Evolutionary conservation across 2,888 invertebrate genomes (phyloP), one percentile per base, ranked within the genome.

Genomic region (Napeogenes sylphis): DNA sequence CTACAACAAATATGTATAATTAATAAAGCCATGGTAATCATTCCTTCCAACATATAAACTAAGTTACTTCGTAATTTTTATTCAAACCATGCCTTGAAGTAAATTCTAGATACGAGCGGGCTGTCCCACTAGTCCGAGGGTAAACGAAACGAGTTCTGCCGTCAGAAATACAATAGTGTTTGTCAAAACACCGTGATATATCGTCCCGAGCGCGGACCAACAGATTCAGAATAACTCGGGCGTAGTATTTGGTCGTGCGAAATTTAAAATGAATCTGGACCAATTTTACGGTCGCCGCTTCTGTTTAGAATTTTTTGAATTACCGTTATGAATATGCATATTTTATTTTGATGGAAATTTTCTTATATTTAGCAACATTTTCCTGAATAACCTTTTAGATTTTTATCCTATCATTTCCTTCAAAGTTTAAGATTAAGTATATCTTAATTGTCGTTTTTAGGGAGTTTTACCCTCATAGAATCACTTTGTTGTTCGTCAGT

Each of bases 141-240:
- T 60, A 63, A 63, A 63, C 63, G 60, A 63, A 63, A 60, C 58
- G 33, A 65, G 62, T 62, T 56, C 55, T 46, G 30, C 53, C 61
- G 51, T 76, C 79, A 79, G 78, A 79, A 81, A 80, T 80, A 81
- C 78, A 82, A 78, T 81, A 78, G 78, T 81, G 81, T 82, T 81
- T 81, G 83, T 83, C 83, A 84, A 80, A 84, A 82, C 81, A 71
- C 73, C 72, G 76, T 83, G 83, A 84, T 83, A 82, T 83, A 84
- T 83, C 69, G 81, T 74, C 71, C 75, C 73, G 63, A 59, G 61
- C 45, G 45, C 60, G 54, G 56, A 63, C 73, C 75, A 77, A 77
- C 81, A 79, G 78, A 81, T 79, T 78, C 76, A 74, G 65, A 75
- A 62, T 74, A 75, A 77, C 75, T 77, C 78, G 73, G 69, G 75